Base-by-base conservation (phyloP, 1,140 invertebrate species). In the Leptinotarsa texana region DNA sequence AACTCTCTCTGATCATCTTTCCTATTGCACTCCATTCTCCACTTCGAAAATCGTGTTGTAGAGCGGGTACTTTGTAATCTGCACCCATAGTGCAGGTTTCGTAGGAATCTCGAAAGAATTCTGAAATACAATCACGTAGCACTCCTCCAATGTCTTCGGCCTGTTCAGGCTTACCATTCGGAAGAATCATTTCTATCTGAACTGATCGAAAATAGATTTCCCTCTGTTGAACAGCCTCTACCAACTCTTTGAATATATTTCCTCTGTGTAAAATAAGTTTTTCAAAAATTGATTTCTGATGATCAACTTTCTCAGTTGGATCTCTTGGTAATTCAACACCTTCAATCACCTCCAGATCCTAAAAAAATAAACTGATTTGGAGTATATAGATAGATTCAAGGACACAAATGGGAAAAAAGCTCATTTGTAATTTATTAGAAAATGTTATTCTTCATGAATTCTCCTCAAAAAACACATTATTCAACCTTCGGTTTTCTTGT, bases 121-220 rank as follows among this genome's bases (percentile, higher is more conserved):
- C 42, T 18, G 48, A 61, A 24, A 72, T 62, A 24, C 57, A 17
- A 63, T 72, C 51, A 18, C 70, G 3, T 22, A 72, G 22, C 67
- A 72, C 70, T 13, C 70, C 70, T 18, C 70, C 70, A 11, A 51
- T 24, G 49, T 72, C 70, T 61, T 61, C 57, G 13, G 13, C 3
- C 49, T 51, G 49, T 65, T 72, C 70, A 24, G 47, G 17, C 11
- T 13, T 72, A 17, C 57, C 70, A 72, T 72, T 72, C n/a, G 57
- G 3, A 15, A 72, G n/a, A n/a, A 72, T 21, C 70, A 72, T 72
- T 72, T 72, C 70, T 17, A 72, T 33, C n/a, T 72, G 70, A 13
- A 72, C 48, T 21, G 8, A 68, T 62, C 63, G 48, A 27, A 61
- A 18, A 13, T 17, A 17, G 11, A 72, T 72, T 15, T 65, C 18